Evolutionary conservation across 2,797 vertebrate genomes (phyloP).

Genomic region (Rhinogobio ventralis): DNA sequence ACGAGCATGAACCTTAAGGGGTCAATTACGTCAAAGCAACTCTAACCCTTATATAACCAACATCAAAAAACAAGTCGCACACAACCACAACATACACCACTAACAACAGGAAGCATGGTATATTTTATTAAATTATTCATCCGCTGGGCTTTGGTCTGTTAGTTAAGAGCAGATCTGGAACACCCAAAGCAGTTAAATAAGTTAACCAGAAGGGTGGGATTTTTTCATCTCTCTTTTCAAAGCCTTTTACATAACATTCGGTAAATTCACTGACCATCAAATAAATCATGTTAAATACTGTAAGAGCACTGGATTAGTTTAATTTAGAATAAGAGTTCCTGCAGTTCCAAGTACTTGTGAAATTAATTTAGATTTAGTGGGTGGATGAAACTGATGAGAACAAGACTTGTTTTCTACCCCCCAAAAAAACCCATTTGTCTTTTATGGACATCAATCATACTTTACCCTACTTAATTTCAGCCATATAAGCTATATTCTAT

Average conservation of each 20-base stretch:
- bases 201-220: not conserved
- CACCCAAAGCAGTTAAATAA: conserved; percentile 1
- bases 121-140: conserved; percentile 73
- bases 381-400: not conserved
- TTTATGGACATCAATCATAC: not conserved
- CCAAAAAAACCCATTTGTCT: not conserved
- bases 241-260: conserved; percentile 27
- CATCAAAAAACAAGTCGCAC: conserved; percentile 38
- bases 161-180: conserved; percentile 29
- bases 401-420: not conserved
- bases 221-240: conserved; percentile 33
- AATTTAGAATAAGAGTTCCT: not conserved
- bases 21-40: conserved; percentile 67
- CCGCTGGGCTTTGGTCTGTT: conserved; percentile 64
- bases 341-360: not conserved
- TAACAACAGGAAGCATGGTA: conserved; percentile 58
- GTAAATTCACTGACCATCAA: not conserved
- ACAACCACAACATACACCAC: conserved; percentile 47
- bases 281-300: not conserved
- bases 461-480: not conserved
- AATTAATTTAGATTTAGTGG: not conserved
- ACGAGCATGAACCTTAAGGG: conserved; percentile 52
- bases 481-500: not conserved
- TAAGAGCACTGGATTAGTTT: not conserved
- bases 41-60: conserved; percentile 71